phyloP scores from a whole-genome alignment of 2,113 vertebrate species.

The Campylorhamphus procurvoides region DNA sequence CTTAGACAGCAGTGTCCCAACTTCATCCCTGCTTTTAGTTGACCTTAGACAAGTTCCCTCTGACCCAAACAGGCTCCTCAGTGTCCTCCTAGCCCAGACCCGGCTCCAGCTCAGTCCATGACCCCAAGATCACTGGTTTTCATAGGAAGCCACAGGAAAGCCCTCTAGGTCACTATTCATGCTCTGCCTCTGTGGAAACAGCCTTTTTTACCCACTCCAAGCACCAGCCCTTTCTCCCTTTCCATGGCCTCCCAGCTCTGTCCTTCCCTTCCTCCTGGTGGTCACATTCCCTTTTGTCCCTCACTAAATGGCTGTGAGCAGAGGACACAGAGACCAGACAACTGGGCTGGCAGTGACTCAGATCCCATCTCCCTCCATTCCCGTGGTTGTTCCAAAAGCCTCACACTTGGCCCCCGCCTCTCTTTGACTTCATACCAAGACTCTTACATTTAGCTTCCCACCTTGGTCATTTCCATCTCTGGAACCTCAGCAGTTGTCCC shows the following conservation, averaged over 20 bases:
- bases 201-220: neutral
- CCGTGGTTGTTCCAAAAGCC: neutral
- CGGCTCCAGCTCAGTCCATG: neutral
- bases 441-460: neutral
- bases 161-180: neutral
- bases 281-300: neutral
- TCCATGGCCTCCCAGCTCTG: neutral
- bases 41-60: neutral
- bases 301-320: neutral
- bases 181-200: neutral
- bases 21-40: neutral
- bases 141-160: neutral
- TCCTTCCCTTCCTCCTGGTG: neutral
- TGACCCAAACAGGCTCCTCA: neutral
- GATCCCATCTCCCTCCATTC: neutral
- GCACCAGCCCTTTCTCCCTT: neutral
- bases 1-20: neutral
- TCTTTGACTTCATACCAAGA: neutral
- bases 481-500: neutral
- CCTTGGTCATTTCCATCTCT: neutral
- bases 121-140: neutral
- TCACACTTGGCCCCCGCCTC: accelerated
- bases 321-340: neutral
- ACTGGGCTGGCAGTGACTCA: neutral
- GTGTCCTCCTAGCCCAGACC: neutral